Conservation (phyloP, 2,797 vertebrate species). For the Ptychobarbus kaznakovi region DNA sequence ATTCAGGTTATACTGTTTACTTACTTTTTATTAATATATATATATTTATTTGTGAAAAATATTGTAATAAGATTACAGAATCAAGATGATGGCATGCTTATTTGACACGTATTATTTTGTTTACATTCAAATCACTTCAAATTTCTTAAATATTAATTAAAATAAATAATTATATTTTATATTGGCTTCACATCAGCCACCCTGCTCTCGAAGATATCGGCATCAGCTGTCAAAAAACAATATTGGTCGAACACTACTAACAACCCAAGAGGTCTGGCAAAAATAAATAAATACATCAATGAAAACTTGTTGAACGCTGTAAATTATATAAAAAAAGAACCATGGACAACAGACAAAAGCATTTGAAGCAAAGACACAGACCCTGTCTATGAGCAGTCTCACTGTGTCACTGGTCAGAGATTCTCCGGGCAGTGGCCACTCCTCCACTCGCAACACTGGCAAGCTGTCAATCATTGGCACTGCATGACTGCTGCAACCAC, state of each 20-base stretch:
- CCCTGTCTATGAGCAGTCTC: slow-evolving; percentile 90
- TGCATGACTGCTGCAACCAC: slow-evolving; percentile 76
- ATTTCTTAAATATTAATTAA: too few species aligned
- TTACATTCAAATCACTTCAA: too few species aligned
- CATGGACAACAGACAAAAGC: not conserved
- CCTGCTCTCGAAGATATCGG: too few species aligned
- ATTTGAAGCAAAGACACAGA: slow-evolving; percentile 66
- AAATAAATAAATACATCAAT: not conserved
- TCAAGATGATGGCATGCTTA: too few species aligned
- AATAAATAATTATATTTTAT: too few species aligned
- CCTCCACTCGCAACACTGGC: slow-evolving; percentile 89
- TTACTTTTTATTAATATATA: not conserved
- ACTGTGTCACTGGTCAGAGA: slow-evolving; percentile 86
- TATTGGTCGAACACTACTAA: too few species aligned
- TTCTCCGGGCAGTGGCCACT: slow-evolving; percentile 87
- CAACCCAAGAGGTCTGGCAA: not conserved
- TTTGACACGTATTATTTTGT: too few species aligned
- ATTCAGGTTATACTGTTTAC: not conserved
- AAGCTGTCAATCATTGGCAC: slow-evolving; percentile 82
- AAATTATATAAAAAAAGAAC: too few species aligned
- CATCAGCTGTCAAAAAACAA: too few species aligned
- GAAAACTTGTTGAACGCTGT: not conserved
- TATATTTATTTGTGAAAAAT: not conserved
- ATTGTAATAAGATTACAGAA: too few species aligned
- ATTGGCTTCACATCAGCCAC: too few species aligned